These are phyloP conservation scores for Phengaris alcon DNA, from an alignment of 2,888 invertebrate species.

Conservation along the genomic window DNA sequence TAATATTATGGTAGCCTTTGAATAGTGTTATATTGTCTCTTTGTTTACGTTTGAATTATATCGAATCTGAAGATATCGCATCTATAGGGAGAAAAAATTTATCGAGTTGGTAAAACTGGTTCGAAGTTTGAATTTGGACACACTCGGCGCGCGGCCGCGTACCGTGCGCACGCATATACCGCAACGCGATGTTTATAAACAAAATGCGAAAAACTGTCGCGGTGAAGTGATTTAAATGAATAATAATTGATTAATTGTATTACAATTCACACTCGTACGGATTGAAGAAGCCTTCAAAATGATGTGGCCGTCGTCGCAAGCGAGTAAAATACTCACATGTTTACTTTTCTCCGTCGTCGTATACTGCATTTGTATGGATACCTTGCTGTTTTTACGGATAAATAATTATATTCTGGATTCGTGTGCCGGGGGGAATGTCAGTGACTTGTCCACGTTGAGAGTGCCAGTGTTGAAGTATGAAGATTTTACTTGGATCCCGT, in stretches of 20 bases:
- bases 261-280: not conserved
- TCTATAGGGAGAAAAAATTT: not conserved
- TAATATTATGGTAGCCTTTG: too few relatives aligned
- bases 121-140: slow-evolving; percentile 11
- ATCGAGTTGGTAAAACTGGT: not conserved
- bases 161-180: slow-evolving; percentile 4
- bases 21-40: too few relatives aligned
- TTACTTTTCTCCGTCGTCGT: slow-evolving; percentile 78
- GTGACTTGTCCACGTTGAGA: slow-evolving; percentile 54
- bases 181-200: slow-evolving; percentile 20
- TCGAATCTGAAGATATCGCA: too few relatives aligned
- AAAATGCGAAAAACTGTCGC: not conserved
- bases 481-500: slow-evolving; percentile 81
- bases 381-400: slow-evolving; percentile 84
- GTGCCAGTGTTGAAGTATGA: slow-evolving; percentile 61
- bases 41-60: too few relatives aligned
- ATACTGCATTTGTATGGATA: slow-evolving; percentile 87
- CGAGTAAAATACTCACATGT: slow-evolving; percentile 83
- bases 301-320: slow-evolving; percentile 86
- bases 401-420: slow-evolving; percentile 82
- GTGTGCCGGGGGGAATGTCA: slow-evolving; percentile 51
- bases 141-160: not conserved
- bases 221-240: slow-evolving; percentile 22
- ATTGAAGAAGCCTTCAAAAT: slow-evolving; percentile 55
- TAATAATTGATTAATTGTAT: not conserved